Evolutionary conservation across 2,888 invertebrate genomes (phyloP), one percentile per base, ranked within the genome.

Genomic region (Drosophila lacicola): DNA sequence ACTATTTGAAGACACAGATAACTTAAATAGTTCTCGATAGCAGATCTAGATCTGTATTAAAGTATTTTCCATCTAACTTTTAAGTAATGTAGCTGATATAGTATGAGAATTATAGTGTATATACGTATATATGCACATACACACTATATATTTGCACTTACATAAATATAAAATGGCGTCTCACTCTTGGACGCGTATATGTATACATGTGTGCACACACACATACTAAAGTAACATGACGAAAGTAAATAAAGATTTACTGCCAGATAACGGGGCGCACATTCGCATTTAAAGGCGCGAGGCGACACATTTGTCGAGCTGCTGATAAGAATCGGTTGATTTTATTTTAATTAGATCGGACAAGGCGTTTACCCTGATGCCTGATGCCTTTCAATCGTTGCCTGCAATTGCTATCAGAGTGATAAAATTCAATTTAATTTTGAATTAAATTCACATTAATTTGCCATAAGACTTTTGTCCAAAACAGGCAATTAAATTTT

Each of bases 281-380:
- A 69, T 58, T 69, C 49, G 17, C 63, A 66, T 54, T 62, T 36
- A 36, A 76, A 60, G 54, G 70, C 62, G 63, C 49, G 19, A 39
- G 17, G 53, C 60, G 49, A 66, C 58, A 64, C 46, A 42, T 67
- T 49, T 39, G 49, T 47, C n/a, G 47, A 54, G 51, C 47, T 44
- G 58, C 58, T 75, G 78, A 79, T 78, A 71, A 79, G 71, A 61
- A 36, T 51, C 44, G 33, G 29, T 50, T 46, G 60, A 78, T 49
- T 80, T 57, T 45, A 67, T 46, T 77, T 45, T 58, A 77, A 64
- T 70, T 46, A 54, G 45, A 39, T 34, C 41, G 8, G 9, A 33
- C 42, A 62, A 63, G 60, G 57, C 65, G 68, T 39, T 79, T 74
- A 68, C 53, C 49, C 36, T 36, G 13, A 13, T 36, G 36, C 13